Percentiles rank a stretch among this genome's conserved stretches.
These are phyloP conservation scores for Liopterus haemorrhoidalis DNA, from an alignment of 2,888 invertebrate genomes.

Conservation along the genomic window DNA sequence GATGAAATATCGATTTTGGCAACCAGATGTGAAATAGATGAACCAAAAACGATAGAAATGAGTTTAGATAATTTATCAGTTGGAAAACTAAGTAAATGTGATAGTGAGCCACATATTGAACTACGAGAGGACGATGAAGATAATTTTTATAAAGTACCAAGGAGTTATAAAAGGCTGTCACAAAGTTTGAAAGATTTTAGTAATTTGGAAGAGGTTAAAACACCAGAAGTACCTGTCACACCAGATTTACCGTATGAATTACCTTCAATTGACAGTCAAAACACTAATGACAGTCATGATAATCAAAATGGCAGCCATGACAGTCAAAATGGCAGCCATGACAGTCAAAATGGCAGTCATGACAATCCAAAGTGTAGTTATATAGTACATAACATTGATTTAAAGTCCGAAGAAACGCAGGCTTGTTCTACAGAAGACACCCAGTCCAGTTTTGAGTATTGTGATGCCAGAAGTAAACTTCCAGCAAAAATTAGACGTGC, in stretches of 20 bases:
- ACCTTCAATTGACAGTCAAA: no score
- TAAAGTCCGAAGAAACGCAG: conserved; percentile 13
- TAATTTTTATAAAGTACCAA: conserved; percentile 43
- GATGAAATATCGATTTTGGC: conserved; percentile 14
- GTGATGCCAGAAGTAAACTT: conserved; percentile 37
- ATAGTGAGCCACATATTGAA: conserved; percentile 42
- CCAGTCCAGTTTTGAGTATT: conserved; percentile 35
- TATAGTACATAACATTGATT: conserved; percentile 13
- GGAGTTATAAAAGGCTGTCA: conserved; percentile 36
- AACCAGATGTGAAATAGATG: conserved; percentile 14
- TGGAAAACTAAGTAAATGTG: conserved; percentile 37
- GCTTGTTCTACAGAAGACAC: conserved; percentile 10
- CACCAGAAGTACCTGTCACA: conserved; percentile 7
- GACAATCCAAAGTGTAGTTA: no score
- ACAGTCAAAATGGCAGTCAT: conserved; percentile 17
- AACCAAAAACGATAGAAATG: conserved; percentile 11
- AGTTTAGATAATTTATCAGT: conserved; percentile 11
- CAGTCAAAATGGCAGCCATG: conserved; percentile 11
- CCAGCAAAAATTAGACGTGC: conserved; percentile 37
- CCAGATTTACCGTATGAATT: no score
- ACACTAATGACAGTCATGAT: no score
- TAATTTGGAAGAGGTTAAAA: conserved; percentile 32
- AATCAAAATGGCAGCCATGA: conserved; percentile 6
- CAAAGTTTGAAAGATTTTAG: conserved; percentile 43
- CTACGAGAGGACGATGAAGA: conserved; percentile 36